Conservation (phyloP, 2,888 invertebrate species). For the Hyposoter didymator region DNA sequence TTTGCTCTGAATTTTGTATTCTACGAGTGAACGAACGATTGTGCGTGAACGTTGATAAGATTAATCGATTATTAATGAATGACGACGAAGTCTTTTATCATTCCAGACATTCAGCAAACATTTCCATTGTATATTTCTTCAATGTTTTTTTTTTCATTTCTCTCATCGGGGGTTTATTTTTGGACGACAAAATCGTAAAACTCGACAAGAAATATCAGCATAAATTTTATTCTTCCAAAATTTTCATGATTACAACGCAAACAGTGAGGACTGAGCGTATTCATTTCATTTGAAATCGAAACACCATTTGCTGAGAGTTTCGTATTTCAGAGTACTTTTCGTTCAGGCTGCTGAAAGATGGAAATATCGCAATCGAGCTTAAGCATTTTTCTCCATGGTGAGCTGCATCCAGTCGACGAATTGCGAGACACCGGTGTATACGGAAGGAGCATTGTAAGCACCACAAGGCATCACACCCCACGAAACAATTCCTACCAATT, state of each 20-base stretch:
- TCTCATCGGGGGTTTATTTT: not conserved
- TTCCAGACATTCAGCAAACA: not conserved
- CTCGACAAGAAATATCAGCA: not conserved
- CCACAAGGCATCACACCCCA: constrained; percentile 84
- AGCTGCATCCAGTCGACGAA: constrained; percentile 82
- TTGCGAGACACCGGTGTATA: constrained; percentile 83
- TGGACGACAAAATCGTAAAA: not conserved
- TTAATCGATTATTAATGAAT: not conserved
- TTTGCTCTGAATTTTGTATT: not conserved
- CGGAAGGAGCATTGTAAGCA: constrained; percentile 80
- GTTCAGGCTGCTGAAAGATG: not conserved
- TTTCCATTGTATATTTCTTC: not conserved
- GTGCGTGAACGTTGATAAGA: not conserved
- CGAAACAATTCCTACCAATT: constrained; percentile 88
- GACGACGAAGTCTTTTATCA: not conserved
- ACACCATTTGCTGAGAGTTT: too few relatives aligned
- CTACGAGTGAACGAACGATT: not conserved
- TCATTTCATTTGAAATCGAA: too few relatives aligned
- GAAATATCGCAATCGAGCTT: not conserved
- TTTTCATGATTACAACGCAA: not conserved
- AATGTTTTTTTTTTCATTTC: not conserved
- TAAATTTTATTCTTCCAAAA: not conserved
- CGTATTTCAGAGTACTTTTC: not conserved
- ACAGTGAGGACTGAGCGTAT: not conserved
- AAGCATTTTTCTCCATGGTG: constrained; percentile 19